These are phyloP conservation scores for Conchocele bisecta DNA, from an alignment of 2,888 invertebrate species.

Conservation along the genomic window DNA sequence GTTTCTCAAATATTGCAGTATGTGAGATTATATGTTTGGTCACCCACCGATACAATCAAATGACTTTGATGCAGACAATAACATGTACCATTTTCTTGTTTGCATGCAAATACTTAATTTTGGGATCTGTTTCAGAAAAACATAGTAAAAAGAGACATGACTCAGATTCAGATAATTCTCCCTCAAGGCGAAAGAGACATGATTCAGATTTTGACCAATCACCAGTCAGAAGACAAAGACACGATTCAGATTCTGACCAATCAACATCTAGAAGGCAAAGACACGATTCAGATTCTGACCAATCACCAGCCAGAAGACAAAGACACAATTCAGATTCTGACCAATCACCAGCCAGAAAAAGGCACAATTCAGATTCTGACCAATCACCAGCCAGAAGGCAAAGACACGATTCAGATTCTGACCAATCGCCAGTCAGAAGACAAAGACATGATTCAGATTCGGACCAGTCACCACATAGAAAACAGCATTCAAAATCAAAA, in stretches of 20 bases:
- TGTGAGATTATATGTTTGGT: no score
- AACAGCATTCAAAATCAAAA: no score
- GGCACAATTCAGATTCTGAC: constrained; percentile 73
- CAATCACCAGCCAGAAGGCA: constrained; percentile 66
- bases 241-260: constrained; percentile 61
- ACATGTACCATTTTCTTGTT: no score
- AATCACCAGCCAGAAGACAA: constrained; percentile 78
- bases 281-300: constrained; percentile 79
- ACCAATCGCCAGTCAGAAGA: constrained; percentile 79
- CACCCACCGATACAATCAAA: no score
- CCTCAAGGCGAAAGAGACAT: constrained; percentile 73
- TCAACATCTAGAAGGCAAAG: constrained; percentile 73
- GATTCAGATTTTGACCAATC: constrained; percentile 81
- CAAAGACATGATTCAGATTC: constrained; percentile 87
- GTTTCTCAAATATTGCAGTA: no score
- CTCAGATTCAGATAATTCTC: constrained; percentile 65
- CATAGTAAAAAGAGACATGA: constrained; percentile 67
- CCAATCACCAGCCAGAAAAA: constrained; percentile 63
- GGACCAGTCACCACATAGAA: constrained; percentile 71
- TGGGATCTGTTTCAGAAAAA: constrained; percentile 78
- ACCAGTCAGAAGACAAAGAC: constrained; percentile 73
- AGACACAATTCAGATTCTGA: constrained; percentile 69
- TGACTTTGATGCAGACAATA: no score
- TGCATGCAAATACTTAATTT: no score
- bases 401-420: constrained; percentile 76